These are phyloP conservation scores for Tenualosa ilisha DNA, from an alignment of 2,797 vertebrate genomes.

Conservation along the genomic window DNA sequence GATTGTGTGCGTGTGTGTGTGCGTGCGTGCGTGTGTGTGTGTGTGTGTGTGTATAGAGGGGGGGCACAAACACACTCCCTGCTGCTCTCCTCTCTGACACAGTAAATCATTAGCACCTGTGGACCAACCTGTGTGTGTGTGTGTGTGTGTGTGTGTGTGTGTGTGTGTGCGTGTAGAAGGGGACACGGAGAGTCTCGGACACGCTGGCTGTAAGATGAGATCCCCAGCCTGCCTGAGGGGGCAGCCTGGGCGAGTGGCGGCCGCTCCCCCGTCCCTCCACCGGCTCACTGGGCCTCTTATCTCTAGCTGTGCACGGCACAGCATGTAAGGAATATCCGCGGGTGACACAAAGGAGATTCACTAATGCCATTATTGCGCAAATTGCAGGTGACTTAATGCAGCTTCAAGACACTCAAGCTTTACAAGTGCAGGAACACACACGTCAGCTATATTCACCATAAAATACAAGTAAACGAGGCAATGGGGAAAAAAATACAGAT, in stretches of 20 bases:
- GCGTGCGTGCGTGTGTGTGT: background rate
- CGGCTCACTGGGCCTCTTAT: conserved; percentile 5
- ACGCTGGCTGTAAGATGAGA: conserved; percentile 16
- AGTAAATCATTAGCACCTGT: conserved; percentile 73
- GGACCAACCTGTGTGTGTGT: conserved; percentile 32
- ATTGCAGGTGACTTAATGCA: conserved; percentile 17
- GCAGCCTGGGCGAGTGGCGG: background rate
- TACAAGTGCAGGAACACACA: background rate
- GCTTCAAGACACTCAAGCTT: background rate
- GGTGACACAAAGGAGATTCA: conserved; percentile 12
- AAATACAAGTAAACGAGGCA: background rate
- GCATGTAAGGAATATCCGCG: conserved; percentile 5
- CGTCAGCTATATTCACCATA: background rate
- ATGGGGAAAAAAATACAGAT: background rate
- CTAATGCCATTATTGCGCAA: conserved; percentile 20
- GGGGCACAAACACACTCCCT: conserved; percentile 14
- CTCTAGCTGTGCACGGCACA: background rate
- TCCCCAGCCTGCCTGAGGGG: background rate
- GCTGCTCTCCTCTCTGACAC: conserved; percentile 46
- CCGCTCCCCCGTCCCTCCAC: background rate
- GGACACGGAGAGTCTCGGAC: conserved; percentile 60
- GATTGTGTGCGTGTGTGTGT: background rate
- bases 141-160: background rate
- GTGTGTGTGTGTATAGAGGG: background rate
- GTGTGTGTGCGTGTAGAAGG: conserved; percentile 24